Conservation (phyloP, 2,113 vertebrate species). For the Myrmecobius fasciatus region DNA sequence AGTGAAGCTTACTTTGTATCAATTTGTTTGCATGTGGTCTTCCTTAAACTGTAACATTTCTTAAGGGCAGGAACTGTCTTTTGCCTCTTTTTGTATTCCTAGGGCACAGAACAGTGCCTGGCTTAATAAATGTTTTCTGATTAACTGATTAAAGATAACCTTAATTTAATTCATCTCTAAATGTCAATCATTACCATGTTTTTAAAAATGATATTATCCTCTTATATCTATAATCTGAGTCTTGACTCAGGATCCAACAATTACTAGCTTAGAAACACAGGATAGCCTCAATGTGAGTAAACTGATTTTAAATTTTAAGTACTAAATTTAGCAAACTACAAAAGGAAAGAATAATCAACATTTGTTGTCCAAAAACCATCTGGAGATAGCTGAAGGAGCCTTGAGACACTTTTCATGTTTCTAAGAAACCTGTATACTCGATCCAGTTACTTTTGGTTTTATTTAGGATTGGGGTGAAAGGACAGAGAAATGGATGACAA, state of each 20-base stretch:
- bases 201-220: constrained; percentile 32
- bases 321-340: constrained; percentile 11
- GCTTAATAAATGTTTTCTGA: not conserved
- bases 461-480: not conserved
- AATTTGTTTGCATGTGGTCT: not conserved
- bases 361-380: not conserved
- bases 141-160: not conserved
- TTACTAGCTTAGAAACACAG: not conserved
- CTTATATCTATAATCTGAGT: constrained; percentile 21
- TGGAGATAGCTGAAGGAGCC: not conserved
- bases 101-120: not conserved
- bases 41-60: not conserved
- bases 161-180: constrained; percentile 8
- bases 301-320: constrained; percentile 26
- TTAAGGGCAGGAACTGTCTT: not conserved
- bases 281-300: not conserved
- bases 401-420: not conserved
- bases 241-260: not conserved
- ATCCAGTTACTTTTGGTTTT: not conserved
- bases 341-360: constrained; percentile 31
- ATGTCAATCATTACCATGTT: not conserved
- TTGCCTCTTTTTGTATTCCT: too few species aligned
- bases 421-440: not conserved
- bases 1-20: not conserved
- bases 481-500: not conserved